Evolutionary conservation across 2,113 vertebrate species (phyloP).

Genomic region (Actenoides hombroni): DNA sequence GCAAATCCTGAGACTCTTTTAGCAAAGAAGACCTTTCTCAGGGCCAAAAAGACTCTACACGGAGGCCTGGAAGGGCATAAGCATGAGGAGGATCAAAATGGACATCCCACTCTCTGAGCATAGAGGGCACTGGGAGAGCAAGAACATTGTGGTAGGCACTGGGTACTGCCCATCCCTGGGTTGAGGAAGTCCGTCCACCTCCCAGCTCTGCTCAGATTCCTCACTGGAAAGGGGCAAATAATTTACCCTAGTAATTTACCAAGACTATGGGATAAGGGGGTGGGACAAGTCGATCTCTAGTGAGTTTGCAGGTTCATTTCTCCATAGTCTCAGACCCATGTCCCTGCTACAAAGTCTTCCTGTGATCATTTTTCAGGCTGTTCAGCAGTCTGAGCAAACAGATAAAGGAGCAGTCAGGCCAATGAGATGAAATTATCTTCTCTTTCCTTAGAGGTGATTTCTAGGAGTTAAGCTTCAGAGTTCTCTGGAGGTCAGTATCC

Average conservation of each 20-base stretch:
- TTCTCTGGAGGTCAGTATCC: not conserved
- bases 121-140: not conserved
- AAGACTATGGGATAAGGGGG: not conserved
- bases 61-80: not conserved
- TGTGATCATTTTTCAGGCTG: not conserved
- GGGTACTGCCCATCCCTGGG: accelerated
- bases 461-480: not conserved
- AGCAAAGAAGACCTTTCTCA: not conserved
- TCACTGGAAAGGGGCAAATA: accelerated
- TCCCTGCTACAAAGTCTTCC: not conserved
- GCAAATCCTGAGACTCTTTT: not conserved
- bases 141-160: accelerated
- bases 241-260: not conserved
- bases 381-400: not conserved
- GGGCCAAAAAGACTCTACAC: not conserved
- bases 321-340: not conserved
- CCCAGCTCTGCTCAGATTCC: not conserved
- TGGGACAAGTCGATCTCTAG: not conserved
- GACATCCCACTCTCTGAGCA: not conserved
- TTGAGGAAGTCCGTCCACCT: not conserved
- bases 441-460: not conserved
- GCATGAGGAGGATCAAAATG: not conserved
- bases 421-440: not conserved
- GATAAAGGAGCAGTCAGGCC: not conserved
- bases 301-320: not conserved